Base-by-base conservation (phyloP, 2,797 vertebrate genomes). In the Buphagus erythrorhynchus region DNA sequence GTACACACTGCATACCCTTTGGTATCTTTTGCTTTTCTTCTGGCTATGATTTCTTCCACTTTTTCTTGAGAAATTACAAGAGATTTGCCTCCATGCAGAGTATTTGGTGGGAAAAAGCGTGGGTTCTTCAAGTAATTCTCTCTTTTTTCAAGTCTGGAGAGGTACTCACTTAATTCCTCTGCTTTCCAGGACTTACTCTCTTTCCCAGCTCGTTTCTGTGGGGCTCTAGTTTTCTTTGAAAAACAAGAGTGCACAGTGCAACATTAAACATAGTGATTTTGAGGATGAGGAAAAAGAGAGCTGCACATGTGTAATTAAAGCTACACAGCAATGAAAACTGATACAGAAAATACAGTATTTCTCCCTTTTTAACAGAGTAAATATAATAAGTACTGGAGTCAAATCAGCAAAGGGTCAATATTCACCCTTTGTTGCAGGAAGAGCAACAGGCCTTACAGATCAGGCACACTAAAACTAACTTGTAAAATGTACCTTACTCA, bases 41-140 rank as follows among this genome's bases (percentile, higher is more conserved):
- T 82, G 7, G 52, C 65, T 62, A 90, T 83, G 13, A 20, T 78
- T 93, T 73, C 69, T 35, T 86, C 91, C 40, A 74, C 97, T 94
- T 91, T 98, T 82, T 93, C 96, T 45, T 84, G 93, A 54, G 98
- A 94, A 46, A 97, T 88, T 45, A 99, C 87, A 26, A 99, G 98
- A 40, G 99, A 99, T 72, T 88, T 98, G 65, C 98, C 98, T 6
- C 99, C 98, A 4, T 67, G 77, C 2, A 90, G 92, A 25, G 97
- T 82, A 69, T 98, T 98, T 8, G 97, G 98, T 22, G 98, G 98
- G 83, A 99, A 98, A 95, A 99, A 99, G 7, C 98, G 98, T 21
- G 99, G 99, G 77, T 99, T 99, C 88, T 97, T 98, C n/a, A 99
- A 97, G 91, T 98, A 99, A 76, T 82, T 97, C 21, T 98, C 98